Evolutionary conservation across 2,113 vertebrate species (phyloP), one percentile per base, ranked within the genome.

Genomic region (Oplegnathus fasciatus): DNA sequence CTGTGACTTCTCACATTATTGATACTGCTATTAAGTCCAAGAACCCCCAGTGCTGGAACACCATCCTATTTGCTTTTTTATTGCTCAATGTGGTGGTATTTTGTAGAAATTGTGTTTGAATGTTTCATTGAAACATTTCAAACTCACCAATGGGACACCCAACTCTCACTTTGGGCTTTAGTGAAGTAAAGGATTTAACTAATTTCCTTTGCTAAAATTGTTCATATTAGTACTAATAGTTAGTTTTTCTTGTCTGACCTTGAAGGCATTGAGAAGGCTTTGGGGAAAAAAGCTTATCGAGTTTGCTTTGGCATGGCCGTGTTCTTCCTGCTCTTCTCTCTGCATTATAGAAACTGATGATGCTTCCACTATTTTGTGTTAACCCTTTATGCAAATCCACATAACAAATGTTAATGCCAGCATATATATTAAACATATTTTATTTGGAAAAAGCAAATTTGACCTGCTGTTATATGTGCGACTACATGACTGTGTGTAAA

Each of bases 231-330:
- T 9, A 8, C 7, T 40, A 40, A 40, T 6, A 9, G 37, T 5
- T 40, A 8, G 8, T 40, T 7, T 40, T 40, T 40, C 37, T 40
- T n/a, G 37, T 40, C 8, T 40, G 37, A 40, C 9, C 37, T 40
- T 6, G 6, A 40, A 40, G 37, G 37, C 37, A 37, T 7, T n/a
- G n/a, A n/a, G n/a, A n/a, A n/a, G n/a, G n/a, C n/a, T n/a, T n/a
- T n/a, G n/a, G n/a, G n/a, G n/a, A n/a, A n/a, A n/a, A n/a, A n/a
- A n/a, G n/a, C n/a, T n/a, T n/a, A n/a, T n/a, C n/a, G 98, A 0
- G 95, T 99, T 50, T 99, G 98, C 91, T 99, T 99, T 22, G 98
- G 98, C 6, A 97, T 99, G 97, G 97, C 98, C 83, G 98, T 99
- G 97, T 99, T 99, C 91, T 98, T 98, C 87, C 97, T 99, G 34